phyloP scores from a whole-genome alignment of 2,888 invertebrate genomes.

The Luperina testacea region DNA sequence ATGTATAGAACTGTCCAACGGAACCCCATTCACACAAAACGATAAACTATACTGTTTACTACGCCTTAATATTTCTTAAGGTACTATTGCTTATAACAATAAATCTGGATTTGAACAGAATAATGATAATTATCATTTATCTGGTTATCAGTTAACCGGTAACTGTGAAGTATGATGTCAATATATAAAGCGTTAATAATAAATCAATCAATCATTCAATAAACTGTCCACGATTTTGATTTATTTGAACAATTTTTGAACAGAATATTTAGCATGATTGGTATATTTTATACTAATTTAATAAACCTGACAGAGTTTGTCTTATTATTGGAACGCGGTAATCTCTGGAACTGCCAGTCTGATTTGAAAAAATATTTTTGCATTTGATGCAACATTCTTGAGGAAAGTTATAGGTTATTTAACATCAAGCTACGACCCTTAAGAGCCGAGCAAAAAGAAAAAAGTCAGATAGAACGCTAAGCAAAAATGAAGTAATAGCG shows the following conservation, averaged over 20 bases:
- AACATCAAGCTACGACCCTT: background rate
- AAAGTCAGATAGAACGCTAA: too few species aligned
- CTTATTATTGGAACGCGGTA: background rate
- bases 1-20: background rate
- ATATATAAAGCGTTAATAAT: constrained; percentile 1
- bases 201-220: constrained; percentile 9
- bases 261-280: background rate
- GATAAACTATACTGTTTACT: constrained; percentile 27
- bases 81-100: constrained; percentile 10
- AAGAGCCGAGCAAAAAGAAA: background rate
- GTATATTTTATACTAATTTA: background rate
- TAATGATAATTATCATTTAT: constrained; percentile 15
- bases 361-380: too few species aligned
- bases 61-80: background rate
- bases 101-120: constrained; percentile 19
- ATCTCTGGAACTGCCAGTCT: too few species aligned
- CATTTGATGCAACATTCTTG: background rate
- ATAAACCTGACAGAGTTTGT: background rate
- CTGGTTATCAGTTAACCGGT: background rate
- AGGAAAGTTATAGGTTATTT: background rate
- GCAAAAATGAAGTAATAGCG: too few species aligned
- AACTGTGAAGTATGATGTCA: background rate
- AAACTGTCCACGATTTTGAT: constrained; percentile 17
- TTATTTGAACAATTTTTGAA: background rate
- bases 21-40: constrained; percentile 6